A percentile compares a stretch with the other conserved stretches of the same genome.
Evolutionary conservation across 2,888 invertebrate genomes (phyloP).

Genomic region (Calameuta pallipes): DNA sequence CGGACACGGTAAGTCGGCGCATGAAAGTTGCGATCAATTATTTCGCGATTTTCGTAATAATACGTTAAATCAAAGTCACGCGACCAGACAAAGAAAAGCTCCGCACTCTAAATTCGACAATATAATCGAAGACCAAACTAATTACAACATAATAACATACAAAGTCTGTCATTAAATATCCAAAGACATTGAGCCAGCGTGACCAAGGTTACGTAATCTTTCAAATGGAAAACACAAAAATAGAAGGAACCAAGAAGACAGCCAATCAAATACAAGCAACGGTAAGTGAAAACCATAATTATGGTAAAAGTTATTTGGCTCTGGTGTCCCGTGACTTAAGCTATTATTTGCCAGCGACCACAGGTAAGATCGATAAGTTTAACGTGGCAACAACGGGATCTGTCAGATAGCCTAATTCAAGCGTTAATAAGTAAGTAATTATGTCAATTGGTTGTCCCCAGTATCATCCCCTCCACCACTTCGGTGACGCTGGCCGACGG

Average conservation of each 20-base stretch:
- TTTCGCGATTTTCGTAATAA: background rate
- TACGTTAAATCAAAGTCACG: background rate
- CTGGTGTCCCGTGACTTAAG: background rate
- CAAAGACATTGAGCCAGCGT: background rate
- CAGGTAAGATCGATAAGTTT: background rate
- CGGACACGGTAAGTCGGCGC: slow-evolving; percentile 1
- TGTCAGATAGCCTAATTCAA: background rate
- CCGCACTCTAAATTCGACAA: background rate
- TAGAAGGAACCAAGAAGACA: background rate
- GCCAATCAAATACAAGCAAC: background rate
- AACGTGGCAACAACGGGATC: background rate
- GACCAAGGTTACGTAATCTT: background rate
- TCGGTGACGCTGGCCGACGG: background rate
- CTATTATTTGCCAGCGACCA: background rate
- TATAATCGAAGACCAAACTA: background rate
- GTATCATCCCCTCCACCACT: background rate
- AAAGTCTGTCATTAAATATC: background rate
- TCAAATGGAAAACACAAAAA: background rate
- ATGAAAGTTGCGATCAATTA: background rate
- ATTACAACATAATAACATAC: background rate
- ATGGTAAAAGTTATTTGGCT: background rate
- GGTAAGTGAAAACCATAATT: background rate
- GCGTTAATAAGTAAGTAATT: slow-evolving; percentile 3
- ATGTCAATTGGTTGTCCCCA: background rate
- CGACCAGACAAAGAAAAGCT: background rate